Base-by-base conservation (phyloP, 2,113 vertebrate genomes). In the Arenaria interpres region DNA sequence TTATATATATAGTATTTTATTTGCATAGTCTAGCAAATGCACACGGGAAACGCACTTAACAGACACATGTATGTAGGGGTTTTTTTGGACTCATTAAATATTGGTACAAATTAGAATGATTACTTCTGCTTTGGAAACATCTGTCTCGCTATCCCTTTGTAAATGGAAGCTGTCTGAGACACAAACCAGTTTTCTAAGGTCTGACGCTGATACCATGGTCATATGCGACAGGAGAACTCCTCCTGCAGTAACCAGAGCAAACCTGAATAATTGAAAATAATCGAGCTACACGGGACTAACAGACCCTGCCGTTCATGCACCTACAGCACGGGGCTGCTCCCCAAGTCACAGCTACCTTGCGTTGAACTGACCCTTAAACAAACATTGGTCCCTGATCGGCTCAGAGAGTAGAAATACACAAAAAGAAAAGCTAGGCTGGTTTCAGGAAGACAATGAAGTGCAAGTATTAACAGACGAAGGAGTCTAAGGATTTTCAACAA, bases 81-180 rank as follows among this genome's bases (percentile, higher is more conserved):
- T 93, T 93, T 96, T 96, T 95, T 73, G n/a, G 84, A 46, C 95
- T 88, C 94, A 71, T 94, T 69, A 94, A 83, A 45, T 76, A 76
- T 67, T 90, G 71, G 77, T 89, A 80, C 77, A 94, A 80, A 95
- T 90, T 51, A 93, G 79, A 93, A 75, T 64, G 24, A 88, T 90
- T 93, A 96, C 91, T 97, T 97, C 97, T 97, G 97, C 96, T 97
- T 95, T 96, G 92, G 81, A 88, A 96, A 94, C 96, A 91, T 96
- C 94, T 94, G 91, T 59, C 77, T 88, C 2, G 0, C 54, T 50
- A 56, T 63, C 28, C 48, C 68, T 62, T 59, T 35, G 53, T 41
- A 50, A 81, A 27, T 3, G 2, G 14, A 62, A 76, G 57, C n/a
- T 62, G 66, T 33, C 87, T 67, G 41, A 83, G 50, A 43, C 33